Evolutionary conservation across 2,113 vertebrate genomes (phyloP).

Genomic region (Scomber japonicus): DNA sequence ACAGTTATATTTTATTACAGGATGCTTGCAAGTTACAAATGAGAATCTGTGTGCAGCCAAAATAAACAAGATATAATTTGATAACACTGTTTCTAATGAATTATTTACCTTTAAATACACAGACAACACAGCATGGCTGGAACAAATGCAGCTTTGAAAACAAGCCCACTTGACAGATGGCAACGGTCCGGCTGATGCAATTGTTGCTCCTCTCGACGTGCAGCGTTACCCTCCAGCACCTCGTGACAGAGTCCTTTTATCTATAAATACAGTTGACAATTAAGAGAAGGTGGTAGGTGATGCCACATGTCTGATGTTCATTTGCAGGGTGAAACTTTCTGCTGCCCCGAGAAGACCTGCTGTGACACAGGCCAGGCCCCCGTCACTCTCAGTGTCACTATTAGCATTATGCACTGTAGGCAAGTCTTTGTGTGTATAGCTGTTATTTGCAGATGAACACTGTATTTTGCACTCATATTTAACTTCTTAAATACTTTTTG

Average conservation of each 20-base stretch:
- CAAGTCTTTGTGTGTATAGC: no score
- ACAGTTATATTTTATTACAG: background rate
- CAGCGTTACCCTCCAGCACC: constrained; percentile 11
- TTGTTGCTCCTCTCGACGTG: constrained; percentile 6
- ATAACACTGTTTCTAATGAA: background rate
- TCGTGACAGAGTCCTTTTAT: constrained; percentile 29
- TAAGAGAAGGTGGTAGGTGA: constrained; percentile 35
- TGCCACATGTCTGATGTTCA: constrained; percentile 46
- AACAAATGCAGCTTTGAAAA: constrained; percentile 6
- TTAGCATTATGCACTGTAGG: background rate
- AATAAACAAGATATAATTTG: no score
- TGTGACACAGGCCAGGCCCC: constrained; percentile 37
- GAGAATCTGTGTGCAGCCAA: background rate
- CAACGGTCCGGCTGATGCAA: constrained; percentile 25
- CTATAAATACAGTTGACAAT: constrained; percentile 59
- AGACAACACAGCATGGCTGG: background rate
- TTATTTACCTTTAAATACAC: background rate
- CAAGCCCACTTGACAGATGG: constrained; percentile 13
- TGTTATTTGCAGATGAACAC: no score
- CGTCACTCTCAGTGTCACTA: constrained; percentile 3
- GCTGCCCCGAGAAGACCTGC: constrained; percentile 27
- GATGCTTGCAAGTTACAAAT: background rate
- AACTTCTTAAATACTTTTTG: no score
- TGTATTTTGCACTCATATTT: no score
- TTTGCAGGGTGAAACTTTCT: constrained; percentile 46